These are phyloP conservation scores for Hoplodrina ambigua DNA, from an alignment of 2,888 invertebrate species.

Conservation along the genomic window DNA sequence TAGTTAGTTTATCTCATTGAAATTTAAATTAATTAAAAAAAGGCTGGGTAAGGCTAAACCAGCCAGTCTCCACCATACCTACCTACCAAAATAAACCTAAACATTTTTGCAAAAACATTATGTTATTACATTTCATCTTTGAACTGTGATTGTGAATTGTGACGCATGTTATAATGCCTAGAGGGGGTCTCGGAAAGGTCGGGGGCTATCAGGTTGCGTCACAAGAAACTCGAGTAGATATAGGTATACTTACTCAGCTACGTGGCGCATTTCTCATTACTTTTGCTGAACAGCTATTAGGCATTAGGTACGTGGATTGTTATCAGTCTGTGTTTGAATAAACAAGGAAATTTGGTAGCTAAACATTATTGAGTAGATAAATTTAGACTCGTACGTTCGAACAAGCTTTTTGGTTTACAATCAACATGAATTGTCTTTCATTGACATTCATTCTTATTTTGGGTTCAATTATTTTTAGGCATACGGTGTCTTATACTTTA, in stretches of 20 bases:
- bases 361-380: background rate
- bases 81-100: constrained; percentile 14
- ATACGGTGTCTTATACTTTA: no score
- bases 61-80: no score
- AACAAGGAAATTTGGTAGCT: constrained; percentile 34
- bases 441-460: no score
- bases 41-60: no score
- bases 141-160: constrained; percentile 38
- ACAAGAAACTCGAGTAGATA: constrained; percentile 60
- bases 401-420: no score
- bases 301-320: constrained; percentile 22
- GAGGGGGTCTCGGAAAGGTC: constrained; percentile 60
- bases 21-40: no score
- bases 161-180: constrained; percentile 40
- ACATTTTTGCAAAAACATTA: constrained; percentile 52
- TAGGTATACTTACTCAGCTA: constrained; percentile 6
- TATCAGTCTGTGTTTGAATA: constrained; percentile 34
- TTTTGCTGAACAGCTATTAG: constrained; percentile 31
- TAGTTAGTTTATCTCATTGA: no score
- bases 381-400: constrained; percentile 4
- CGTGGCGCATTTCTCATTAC: constrained; percentile 44
- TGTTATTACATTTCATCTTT: constrained; percentile 43
- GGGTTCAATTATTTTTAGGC: no score
- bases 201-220: constrained; percentile 68
- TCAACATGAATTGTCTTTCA: no score